Evolutionary conservation across 2,797 vertebrate genomes (phyloP).

Genomic region (Phylloscopus collybita): DNA sequence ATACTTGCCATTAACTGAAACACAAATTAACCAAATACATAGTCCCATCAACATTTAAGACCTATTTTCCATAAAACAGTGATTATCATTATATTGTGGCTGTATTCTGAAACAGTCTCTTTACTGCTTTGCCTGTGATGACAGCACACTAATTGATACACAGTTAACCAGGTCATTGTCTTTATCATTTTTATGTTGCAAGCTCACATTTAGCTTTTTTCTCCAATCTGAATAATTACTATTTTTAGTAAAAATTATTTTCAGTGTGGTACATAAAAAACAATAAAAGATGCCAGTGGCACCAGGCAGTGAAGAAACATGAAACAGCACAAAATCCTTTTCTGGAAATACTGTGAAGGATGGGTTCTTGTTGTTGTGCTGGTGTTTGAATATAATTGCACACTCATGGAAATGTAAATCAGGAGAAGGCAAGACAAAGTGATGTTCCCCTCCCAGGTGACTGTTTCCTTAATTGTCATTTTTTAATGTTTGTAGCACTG

Average conservation of each 20-base stretch:
- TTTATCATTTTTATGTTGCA: not conserved
- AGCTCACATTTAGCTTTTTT: not conserved
- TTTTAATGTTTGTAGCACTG: not conserved
- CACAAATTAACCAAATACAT: not conserved
- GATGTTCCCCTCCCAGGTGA: not conserved
- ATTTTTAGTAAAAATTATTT: not conserved
- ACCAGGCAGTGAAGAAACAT: not conserved
- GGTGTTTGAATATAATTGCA: not conserved
- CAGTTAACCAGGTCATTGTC: not conserved
- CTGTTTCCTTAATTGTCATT: not conserved
- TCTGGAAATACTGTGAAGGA: not conserved
- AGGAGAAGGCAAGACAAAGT: not conserved
- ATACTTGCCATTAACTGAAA: not conserved
- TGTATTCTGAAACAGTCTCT: not conserved
- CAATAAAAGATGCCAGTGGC: not conserved
- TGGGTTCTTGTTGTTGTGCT: not conserved
- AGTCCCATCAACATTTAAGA: not conserved
- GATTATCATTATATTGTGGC: not conserved
- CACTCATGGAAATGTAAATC: not conserved
- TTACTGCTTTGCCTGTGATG: not conserved
- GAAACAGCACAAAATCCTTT: not conserved
- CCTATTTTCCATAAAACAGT: not conserved
- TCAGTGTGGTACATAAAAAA: not conserved
- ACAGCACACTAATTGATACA: not conserved
- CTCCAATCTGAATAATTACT: not conserved